Base-by-base conservation (phyloP, 2,888 invertebrate genomes). In the Idaea straminata region DNA sequence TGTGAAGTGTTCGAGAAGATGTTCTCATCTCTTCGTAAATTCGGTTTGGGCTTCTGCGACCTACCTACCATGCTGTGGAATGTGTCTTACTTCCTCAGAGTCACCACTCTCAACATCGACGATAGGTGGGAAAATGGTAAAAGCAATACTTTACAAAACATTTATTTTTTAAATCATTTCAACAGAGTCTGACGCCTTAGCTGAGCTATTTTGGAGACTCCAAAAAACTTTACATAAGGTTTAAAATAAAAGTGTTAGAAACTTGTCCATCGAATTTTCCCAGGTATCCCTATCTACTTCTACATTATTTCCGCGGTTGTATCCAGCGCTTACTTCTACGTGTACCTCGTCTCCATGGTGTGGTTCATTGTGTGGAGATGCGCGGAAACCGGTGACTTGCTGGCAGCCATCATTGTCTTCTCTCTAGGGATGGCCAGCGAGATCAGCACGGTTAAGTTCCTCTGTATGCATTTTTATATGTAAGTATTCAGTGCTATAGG, bases 61-160 rank as follows among this genome's bases (percentile, higher is more conserved):
- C 71, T 88, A 15, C 79, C 83, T 0, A 83, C 82, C 0, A 83
- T 86, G 82, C 15, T 86, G 6, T 75, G 75, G 62, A 87, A 87
- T 62, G 74, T 83, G 0, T 74, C 76, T 5, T 59, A 69, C 13
- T 66, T 87, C 66, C 72, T 86, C 13, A 69, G 83, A 57, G 64
- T 69, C 0, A 66, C 85, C 3, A 75, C 81, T 0, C 73, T 87
- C 0, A 82, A 83, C 64, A 74, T 86, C 35, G 81, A 85, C 65
- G 71, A 63, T 3, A 71, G 77, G 5, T 73, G 79, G 62, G 75
- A 73, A 15, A 78, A 74, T 65, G 72, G 85, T 85, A 76, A 75
- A 47, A 0, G 13, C 7, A 47, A 47, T 13, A 47, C 10, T 47
- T 47, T 47, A 7, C 77, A 77, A 61, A 15, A 25, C n/a, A 25